A percentile compares a stretch with the other conserved stretches of the same genome.
phyloP scores from a whole-genome alignment of 2,888 invertebrate genomes.

The Mythimna pallens region DNA sequence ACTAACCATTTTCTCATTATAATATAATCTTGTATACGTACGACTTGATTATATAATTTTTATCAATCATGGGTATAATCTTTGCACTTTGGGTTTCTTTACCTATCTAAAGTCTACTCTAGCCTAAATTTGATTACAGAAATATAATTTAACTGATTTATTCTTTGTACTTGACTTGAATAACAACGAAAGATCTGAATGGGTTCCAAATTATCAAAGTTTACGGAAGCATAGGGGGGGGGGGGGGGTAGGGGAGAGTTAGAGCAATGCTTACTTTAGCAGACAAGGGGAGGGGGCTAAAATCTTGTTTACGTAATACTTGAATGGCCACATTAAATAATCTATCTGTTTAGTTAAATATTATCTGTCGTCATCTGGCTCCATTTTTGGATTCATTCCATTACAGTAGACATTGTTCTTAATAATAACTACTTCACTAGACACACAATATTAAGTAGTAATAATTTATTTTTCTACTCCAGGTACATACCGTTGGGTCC shows the following conservation, averaged over 20 bases:
- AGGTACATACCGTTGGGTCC: conserved; percentile 90
- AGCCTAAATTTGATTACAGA: not conserved
- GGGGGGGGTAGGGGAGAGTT: not conserved
- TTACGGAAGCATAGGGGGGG: not conserved
- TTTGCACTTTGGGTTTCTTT: conserved; percentile 14
- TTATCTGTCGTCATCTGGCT: not conserved
- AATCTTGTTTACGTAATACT: too few relatives aligned
- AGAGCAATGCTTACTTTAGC: not conserved
- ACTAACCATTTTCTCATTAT: conserved; percentile 3
- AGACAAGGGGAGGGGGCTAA: too few relatives aligned
- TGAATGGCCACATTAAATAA: not conserved
- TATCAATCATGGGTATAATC: not conserved
- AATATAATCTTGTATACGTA: not conserved
- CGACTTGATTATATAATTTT: not conserved
- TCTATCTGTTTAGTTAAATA: not conserved
- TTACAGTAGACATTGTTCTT: not conserved
- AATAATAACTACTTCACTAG: conserved; percentile 7
- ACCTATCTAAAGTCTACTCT: conserved; percentile 7
- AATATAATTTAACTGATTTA: not conserved
- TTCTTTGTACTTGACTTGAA: not conserved
- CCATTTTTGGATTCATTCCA: conserved; percentile 6
- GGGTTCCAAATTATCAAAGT: not conserved
- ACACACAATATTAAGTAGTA: not conserved
- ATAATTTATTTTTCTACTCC: conserved; percentile 37
- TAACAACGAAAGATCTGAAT: not conserved